Percentiles rank a stretch among this genome's conserved stretches.
Evolutionary conservation across 2,888 invertebrate genomes (phyloP).

Genomic region (Drosophila prostipennis): DNA sequence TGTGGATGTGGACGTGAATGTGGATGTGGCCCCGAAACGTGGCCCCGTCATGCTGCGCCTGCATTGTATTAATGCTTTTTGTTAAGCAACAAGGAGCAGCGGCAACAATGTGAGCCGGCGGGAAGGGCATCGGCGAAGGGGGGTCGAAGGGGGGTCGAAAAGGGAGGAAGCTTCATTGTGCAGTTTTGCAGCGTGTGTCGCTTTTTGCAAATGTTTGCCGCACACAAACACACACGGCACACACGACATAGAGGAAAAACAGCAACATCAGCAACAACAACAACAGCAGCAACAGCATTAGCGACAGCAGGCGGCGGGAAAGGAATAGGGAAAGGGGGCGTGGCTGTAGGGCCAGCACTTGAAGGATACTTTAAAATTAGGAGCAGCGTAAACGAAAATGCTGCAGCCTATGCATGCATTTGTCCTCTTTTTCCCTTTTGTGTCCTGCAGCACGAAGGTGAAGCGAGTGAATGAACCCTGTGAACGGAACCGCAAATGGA

Average conservation of each 20-base stretch:
- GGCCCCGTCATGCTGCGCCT: conserved; percentile 77
- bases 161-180: conserved; percentile 60
- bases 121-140: conserved; percentile 13
- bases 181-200: conserved; percentile 77
- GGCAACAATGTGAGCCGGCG: conserved; percentile 38
- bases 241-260: conserved; percentile 26
- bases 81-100: conserved; percentile 71
- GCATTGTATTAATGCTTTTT: conserved; percentile 81
- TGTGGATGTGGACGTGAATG: conserved; percentile 19
- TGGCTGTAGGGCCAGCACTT: conserved; percentile 47
- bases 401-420: conserved; percentile 56
- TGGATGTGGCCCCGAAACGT: conserved; percentile 48
- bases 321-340: conserved; percentile 3
- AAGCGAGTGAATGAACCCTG: conserved; percentile 33
- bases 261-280: conserved; percentile 39
- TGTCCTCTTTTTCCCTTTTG: conserved; percentile 29
- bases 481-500: conserved; percentile 36
- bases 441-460: conserved; percentile 37
- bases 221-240: conserved; percentile 46
- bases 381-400: conserved; percentile 61
- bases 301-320: conserved; percentile 6
- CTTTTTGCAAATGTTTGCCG: conserved; percentile 73
- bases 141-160: background rate
- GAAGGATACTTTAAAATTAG: conserved; percentile 72
- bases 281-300: conserved; percentile 30